phyloP scores from a whole-genome alignment of 2,113 vertebrate genomes.

The Myrmophylax atrothorax region DNA sequence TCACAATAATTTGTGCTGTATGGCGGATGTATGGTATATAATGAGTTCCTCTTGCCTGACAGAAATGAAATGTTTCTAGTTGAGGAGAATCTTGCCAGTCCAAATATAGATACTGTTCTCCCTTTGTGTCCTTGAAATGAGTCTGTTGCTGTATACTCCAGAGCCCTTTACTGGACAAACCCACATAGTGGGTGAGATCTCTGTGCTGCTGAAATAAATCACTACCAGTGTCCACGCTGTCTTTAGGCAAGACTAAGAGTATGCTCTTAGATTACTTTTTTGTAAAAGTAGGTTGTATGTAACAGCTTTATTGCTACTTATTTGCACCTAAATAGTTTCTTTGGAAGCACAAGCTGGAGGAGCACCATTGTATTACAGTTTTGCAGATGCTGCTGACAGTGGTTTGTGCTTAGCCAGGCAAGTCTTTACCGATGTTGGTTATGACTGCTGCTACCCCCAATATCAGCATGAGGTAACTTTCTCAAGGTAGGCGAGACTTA shows the following conservation, averaged over 20 bases:
- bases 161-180: neutral
- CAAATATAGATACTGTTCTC: neutral
- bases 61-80: neutral
- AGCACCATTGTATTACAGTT: neutral
- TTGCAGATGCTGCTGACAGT: rapidly evolving
- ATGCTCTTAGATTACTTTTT: neutral
- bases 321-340: neutral
- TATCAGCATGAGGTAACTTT: neutral
- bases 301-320: neutral
- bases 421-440: neutral
- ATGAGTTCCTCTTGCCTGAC: neutral
- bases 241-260: neutral
- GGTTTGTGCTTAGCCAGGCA: neutral
- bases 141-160: rapidly evolving
- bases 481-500: neutral
- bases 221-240: neutral
- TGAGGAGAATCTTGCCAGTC: neutral
- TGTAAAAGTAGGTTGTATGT: neutral
- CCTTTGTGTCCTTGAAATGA: neutral
- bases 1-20: rapidly evolving
- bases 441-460: neutral
- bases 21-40: neutral
- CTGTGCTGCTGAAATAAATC: neutral
- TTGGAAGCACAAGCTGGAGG: neutral
- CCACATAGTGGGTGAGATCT: neutral